A percentile compares a stretch with the other conserved stretches of the same genome.
Conservation (phyloP, 2,888 invertebrate species). For the Peribatodes rhomboidaria region DNA sequence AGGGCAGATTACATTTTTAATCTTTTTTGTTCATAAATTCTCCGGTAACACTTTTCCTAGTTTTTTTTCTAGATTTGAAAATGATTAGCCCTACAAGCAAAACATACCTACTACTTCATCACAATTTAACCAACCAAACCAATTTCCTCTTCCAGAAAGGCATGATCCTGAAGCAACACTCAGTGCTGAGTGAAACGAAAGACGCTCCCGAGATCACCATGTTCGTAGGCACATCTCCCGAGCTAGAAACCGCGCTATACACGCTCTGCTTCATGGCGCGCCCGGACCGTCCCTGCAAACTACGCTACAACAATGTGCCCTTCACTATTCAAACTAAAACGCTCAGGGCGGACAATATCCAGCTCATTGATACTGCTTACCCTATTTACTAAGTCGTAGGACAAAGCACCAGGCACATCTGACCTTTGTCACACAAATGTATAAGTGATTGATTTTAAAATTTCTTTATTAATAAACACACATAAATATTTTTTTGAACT, state of each 20-base stretch:
- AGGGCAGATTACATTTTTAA: no score
- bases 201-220: slow-evolving; percentile 93
- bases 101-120: no score
- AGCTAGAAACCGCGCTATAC: slow-evolving; percentile 95
- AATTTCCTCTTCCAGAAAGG: slow-evolving; percentile 89
- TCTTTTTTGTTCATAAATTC: no score
- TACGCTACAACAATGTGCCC: slow-evolving; percentile 79
- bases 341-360: slow-evolving; percentile 69
- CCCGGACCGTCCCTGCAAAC: slow-evolving; percentile 91
- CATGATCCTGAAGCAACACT: slow-evolving; percentile 90
- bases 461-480: no score
- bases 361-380: slow-evolving; percentile 77
- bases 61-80: no score
- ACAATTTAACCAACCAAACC: background rate
- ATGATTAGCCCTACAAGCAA: no score
- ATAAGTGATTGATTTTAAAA: no score
- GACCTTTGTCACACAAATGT: no score
- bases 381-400: slow-evolving; percentile 60
- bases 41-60: no score
- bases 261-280: slow-evolving; percentile 95
- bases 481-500: no score
- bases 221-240: slow-evolving; percentile 96
- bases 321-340: slow-evolving; percentile 81
- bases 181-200: slow-evolving; percentile 89
- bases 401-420: no score